Percentiles rank a stretch among this genome's conserved stretches.
These are phyloP conservation scores for Girardinichthys multiradiatus DNA, from an alignment of 2,113 vertebrate species.

Conservation along the genomic window DNA sequence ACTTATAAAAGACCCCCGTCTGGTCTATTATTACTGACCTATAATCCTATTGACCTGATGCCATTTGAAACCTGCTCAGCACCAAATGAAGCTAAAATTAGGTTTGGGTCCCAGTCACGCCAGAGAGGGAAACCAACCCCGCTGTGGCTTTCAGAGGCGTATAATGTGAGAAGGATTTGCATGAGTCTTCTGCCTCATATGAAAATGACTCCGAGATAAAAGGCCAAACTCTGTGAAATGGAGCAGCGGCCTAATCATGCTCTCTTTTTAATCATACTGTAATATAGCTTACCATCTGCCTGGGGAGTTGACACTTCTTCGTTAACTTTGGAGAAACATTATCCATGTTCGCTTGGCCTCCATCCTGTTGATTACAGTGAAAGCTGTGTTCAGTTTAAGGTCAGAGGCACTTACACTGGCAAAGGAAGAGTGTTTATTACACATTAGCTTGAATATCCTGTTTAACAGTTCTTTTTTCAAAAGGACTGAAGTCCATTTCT, in stretches of 20 bases:
- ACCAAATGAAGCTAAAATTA: conserved; percentile 61
- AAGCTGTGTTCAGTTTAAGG: conserved; percentile 31
- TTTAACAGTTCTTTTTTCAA: conserved; percentile 23
- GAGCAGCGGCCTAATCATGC: neutral
- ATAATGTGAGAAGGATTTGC: conserved; percentile 1
- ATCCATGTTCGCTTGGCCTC: conserved; percentile 57
- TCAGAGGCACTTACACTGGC: neutral
- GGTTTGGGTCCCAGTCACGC: conserved; percentile 27
- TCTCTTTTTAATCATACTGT: neutral
- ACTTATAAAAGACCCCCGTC: conserved; percentile 50
- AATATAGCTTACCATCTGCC: conserved; percentile 71
- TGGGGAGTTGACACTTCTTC: conserved; percentile 64
- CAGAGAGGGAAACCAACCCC: conserved; percentile 26
- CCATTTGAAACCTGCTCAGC: conserved; percentile 57
- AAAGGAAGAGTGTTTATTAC: neutral
- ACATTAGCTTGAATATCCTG: conserved; percentile 52
- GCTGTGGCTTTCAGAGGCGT: conserved; percentile 12
- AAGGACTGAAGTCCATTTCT: neutral
- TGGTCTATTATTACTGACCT: conserved; percentile 71
- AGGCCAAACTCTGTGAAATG: neutral
- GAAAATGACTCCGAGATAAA: neutral
- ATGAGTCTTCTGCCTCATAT: neutral
- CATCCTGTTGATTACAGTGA: conserved; percentile 63
- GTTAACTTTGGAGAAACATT: conserved; percentile 70
- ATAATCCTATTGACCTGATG: conserved; percentile 54